Evolutionary conservation across 1,140 invertebrate genomes (phyloP).

Genomic region (Drosophila mauritiana): DNA sequence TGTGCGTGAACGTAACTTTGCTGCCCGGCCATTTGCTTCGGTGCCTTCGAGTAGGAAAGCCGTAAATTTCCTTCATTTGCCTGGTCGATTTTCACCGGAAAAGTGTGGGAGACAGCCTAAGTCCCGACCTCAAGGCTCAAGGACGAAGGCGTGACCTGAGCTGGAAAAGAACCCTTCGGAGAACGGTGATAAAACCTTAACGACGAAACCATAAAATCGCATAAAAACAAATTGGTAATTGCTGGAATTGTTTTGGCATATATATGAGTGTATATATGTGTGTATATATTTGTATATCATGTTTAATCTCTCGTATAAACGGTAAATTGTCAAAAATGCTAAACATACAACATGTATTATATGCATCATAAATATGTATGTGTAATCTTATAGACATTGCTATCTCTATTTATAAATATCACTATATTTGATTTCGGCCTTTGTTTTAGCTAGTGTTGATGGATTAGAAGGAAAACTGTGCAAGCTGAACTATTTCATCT

Average conservation of each 20-base stretch:
- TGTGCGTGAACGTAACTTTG: constrained; percentile 58
- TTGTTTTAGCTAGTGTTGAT: constrained; percentile 51
- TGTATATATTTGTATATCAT: constrained; percentile 49
- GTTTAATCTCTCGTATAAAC: constrained; percentile 57
- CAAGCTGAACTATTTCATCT: constrained; percentile 22
- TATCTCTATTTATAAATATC: constrained; percentile 78
- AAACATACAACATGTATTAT: constrained; percentile 36
- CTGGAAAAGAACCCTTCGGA: constrained; percentile 32
- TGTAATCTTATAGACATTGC: constrained; percentile 32
- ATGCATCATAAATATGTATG: constrained; percentile 57
- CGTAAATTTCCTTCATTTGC: constrained; percentile 61
- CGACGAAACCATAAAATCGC: constrained; percentile 35
- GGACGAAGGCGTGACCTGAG: constrained; percentile 29
- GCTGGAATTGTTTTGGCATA: constrained; percentile 56
- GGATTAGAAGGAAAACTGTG: constrained; percentile 13
- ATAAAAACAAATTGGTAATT: constrained; percentile 48
- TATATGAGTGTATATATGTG: constrained; percentile 29
- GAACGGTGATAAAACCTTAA: constrained; percentile 40
- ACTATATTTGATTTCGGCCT: constrained; percentile 80
- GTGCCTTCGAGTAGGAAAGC: constrained; percentile 36
- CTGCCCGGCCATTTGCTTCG: constrained; percentile 16
- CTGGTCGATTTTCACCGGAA: constrained; percentile 53
- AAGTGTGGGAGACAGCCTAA: constrained; percentile 18
- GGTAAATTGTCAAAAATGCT: constrained; percentile 55
- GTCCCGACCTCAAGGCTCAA: background rate